These are phyloP conservation scores for Erebia ligea DNA, from an alignment of 2,888 invertebrate species.

Conservation along the genomic window DNA sequence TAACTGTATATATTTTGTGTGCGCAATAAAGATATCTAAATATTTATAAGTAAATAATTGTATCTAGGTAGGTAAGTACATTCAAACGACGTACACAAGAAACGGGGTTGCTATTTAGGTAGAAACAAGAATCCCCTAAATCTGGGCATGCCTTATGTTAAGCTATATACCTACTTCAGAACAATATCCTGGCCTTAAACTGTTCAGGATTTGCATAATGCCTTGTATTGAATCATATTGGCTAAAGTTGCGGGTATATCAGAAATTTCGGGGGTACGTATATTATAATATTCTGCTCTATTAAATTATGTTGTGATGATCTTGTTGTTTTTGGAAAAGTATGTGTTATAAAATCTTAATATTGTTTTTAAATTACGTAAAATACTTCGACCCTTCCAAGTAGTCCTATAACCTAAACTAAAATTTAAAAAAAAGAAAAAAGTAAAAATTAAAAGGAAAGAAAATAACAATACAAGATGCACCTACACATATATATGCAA, in stretches of 20 bases:
- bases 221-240: slow-evolving; percentile 37
- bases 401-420: too few relatives aligned
- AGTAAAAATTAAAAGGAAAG: too few relatives aligned
- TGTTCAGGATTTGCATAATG: slow-evolving; percentile 39
- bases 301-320: slow-evolving; percentile 7
- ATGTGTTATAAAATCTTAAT: not conserved
- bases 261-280: not conserved
- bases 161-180: slow-evolving; percentile 33
- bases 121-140: slow-evolving; percentile 28
- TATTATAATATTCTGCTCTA: slow-evolving; percentile 11
- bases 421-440: too few relatives aligned
- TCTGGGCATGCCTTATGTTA: slow-evolving; percentile 27
- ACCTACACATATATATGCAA: too few relatives aligned
- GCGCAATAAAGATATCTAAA: too few relatives aligned
- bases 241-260: slow-evolving; percentile 21
- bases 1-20: too few relatives aligned
- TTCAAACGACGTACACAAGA: not conserved
- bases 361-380: too few relatives aligned
- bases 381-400: too few relatives aligned
- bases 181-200: slow-evolving; percentile 39
- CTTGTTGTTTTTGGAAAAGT: not conserved
- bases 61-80: too few relatives aligned
- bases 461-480: too few relatives aligned
- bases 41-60: too few relatives aligned
- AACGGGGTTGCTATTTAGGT: not conserved